phyloP scores from a whole-genome alignment of 1,140 invertebrate species.

The Microvelia longipes region DNA sequence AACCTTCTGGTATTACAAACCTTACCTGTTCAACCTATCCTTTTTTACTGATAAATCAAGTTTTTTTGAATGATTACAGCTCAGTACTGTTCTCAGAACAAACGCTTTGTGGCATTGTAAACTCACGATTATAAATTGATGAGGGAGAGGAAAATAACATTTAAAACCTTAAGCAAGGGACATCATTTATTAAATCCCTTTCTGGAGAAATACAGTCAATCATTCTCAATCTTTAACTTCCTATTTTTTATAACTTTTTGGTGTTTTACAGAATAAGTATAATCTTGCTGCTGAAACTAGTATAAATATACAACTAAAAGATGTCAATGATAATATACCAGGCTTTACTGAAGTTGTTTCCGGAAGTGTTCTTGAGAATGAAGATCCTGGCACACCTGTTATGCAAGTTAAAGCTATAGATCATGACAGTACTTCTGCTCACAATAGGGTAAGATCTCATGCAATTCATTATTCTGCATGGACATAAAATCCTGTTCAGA shows the following conservation, averaged over 20 bases:
- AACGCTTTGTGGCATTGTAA: no score
- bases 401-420: slow-evolving; percentile 77
- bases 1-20: no score
- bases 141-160: no score
- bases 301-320: slow-evolving; percentile 57
- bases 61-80: no score
- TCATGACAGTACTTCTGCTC: slow-evolving; percentile 61
- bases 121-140: no score
- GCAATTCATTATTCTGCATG: not conserved
- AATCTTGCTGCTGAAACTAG: slow-evolving; percentile 58
- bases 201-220: no score
- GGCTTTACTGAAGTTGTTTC: slow-evolving; percentile 58
- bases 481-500: no score
- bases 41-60: no score
- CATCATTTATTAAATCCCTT: no score
- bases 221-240: not conserved
- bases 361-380: slow-evolving; percentile 69
- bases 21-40: no score
- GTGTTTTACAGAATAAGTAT: slow-evolving; percentile 51
- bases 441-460: slow-evolving; percentile 57
- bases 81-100: no score
- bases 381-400: slow-evolving; percentile 57
- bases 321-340: slow-evolving; percentile 79
- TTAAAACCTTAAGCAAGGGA: no score
- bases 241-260: slow-evolving; percentile 7